phyloP scores from a whole-genome alignment of 2,888 invertebrate species.

The Heliconius cydno region DNA sequence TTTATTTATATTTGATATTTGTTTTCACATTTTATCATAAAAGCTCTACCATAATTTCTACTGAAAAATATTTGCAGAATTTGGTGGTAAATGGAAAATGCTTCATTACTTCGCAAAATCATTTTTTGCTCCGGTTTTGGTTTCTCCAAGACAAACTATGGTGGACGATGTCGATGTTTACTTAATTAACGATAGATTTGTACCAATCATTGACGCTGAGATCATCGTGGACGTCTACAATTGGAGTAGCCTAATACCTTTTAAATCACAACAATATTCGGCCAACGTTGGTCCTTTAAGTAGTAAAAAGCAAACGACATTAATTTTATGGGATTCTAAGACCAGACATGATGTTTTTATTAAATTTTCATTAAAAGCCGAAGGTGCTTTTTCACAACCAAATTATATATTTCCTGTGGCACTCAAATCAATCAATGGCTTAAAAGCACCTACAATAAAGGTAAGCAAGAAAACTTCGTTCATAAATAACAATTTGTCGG shows the following conservation, averaged over 20 bases:
- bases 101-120: constrained; percentile 94
- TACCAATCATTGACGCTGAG: constrained; percentile 68
- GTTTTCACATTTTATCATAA: neutral
- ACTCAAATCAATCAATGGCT: constrained; percentile 80
- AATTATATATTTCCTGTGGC: constrained; percentile 86
- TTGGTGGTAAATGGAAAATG: constrained; percentile 92
- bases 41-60: neutral
- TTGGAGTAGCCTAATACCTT: constrained; percentile 80
- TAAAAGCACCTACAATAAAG: constrained; percentile 81
- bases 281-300: constrained; percentile 59
- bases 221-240: constrained; percentile 84
- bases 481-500: neutral
- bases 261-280: constrained; percentile 58
- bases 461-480: constrained; percentile 64
- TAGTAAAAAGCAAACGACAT: constrained; percentile 61
- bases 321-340: constrained; percentile 58
- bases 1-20: neutral
- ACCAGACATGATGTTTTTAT: constrained; percentile 65
- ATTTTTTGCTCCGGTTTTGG: constrained; percentile 91
- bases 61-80: constrained; percentile 81
- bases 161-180: constrained; percentile 83
- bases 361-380: constrained; percentile 79
- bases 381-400: constrained; percentile 78
- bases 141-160: constrained; percentile 83
- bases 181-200: constrained; percentile 85